These are phyloP conservation scores for Sesia apiformis DNA, from an alignment of 2,888 invertebrate species.

Conservation along the genomic window DNA sequence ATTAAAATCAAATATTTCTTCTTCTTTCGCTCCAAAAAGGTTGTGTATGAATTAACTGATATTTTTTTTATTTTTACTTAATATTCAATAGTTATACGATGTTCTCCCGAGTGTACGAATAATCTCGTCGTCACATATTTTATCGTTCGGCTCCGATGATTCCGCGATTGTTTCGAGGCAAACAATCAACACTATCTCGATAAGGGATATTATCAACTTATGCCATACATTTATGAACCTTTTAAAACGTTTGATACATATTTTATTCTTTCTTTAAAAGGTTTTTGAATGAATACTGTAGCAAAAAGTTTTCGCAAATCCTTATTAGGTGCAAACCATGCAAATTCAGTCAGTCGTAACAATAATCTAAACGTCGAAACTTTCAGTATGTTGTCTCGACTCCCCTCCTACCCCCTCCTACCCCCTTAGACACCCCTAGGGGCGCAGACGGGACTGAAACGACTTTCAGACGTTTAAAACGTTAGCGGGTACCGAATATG, in stretches of 20 bases:
- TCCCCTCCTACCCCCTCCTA: background rate
- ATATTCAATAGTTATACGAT: background rate
- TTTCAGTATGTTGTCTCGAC: background rate
- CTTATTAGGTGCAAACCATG: too few relatives aligned
- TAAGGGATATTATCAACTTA: background rate
- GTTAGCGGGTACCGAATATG: background rate
- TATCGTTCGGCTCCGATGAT: background rate
- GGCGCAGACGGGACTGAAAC: slow-evolving; percentile 20
- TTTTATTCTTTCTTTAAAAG: too few relatives aligned
- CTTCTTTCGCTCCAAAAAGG: too few relatives aligned
- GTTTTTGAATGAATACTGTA: too few relatives aligned
- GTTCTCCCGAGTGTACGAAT: background rate
- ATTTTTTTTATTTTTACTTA: background rate
- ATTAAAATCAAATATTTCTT: too few relatives aligned
- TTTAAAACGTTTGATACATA: too few relatives aligned
- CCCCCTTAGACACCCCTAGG: background rate
- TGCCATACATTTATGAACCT: too few relatives aligned
- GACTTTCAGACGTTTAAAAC: slow-evolving; percentile 33
- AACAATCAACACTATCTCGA: slow-evolving; percentile 23
- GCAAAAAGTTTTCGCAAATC: too few relatives aligned
- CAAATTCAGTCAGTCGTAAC: too few relatives aligned
- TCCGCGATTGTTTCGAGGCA: slow-evolving; percentile 11
- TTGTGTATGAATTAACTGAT: too few relatives aligned
- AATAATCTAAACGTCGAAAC: background rate
- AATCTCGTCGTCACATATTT: background rate